phyloP scores from a whole-genome alignment of 2,888 invertebrate species.

The Drosophila yooni region DNA sequence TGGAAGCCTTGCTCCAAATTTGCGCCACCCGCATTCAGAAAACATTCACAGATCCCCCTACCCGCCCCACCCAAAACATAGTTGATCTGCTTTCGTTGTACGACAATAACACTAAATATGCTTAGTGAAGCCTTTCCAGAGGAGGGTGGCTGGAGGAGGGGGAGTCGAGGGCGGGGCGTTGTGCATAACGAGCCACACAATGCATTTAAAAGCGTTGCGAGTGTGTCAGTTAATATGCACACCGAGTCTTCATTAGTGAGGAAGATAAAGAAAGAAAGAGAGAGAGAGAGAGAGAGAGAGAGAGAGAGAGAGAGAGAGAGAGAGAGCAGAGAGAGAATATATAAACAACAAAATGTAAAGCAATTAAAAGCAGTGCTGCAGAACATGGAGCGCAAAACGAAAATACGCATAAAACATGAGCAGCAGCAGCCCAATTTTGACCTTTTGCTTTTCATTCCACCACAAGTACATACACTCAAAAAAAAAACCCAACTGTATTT shows the following conservation, averaged over 20 bases:
- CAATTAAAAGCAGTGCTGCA: conserved; percentile 78
- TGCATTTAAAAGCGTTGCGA: conserved; percentile 74
- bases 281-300: neutral
- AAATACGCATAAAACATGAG: conserved; percentile 79
- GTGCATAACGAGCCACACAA: conserved; percentile 33
- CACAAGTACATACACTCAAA: neutral
- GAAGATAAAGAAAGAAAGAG: neutral
- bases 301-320: too few species aligned
- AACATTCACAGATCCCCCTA: neutral
- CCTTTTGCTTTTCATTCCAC: conserved; percentile 53
- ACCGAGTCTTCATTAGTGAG: conserved; percentile 67
- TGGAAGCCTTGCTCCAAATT: conserved; percentile 61
- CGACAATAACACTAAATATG: conserved; percentile 74
- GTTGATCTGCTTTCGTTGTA: conserved; percentile 68
- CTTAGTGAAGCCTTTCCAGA: conserved; percentile 46
- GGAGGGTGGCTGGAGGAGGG: rapidly evolving
- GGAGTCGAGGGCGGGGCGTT: neutral
- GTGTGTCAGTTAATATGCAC: conserved; percentile 78
- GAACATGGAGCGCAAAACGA: conserved; percentile 68
- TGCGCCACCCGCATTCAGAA: conserved; percentile 5
- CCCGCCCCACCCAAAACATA: neutral
- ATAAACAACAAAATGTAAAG: conserved; percentile 80
- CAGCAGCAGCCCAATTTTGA: conserved; percentile 70
- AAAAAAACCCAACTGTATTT: neutral
- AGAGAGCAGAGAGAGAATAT: conserved; percentile 13